Conservation (phyloP, 2,797 vertebrate genomes). For the Catamblyrhynchus diadema region DNA sequence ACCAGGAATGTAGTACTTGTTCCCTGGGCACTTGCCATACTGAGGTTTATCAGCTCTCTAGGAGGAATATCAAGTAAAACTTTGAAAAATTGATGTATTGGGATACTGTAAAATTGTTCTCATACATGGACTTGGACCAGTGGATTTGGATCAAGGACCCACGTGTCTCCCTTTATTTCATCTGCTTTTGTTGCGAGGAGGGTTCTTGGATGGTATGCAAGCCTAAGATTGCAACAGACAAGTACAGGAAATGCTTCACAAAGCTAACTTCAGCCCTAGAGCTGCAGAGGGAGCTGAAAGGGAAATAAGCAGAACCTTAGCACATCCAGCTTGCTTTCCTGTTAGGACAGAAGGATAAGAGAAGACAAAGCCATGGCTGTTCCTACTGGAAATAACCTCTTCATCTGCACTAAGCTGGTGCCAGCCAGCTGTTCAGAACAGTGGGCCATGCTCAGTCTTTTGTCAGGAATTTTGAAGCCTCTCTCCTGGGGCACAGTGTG, state of each 20-base stretch:
- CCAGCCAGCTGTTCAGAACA: background rate
- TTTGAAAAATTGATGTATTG: background rate
- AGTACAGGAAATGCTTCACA: background rate
- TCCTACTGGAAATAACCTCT: background rate
- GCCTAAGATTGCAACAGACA: background rate
- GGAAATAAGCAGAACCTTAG: background rate
- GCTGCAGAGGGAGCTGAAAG: background rate
- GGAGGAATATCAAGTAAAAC: background rate
- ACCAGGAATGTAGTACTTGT: background rate
- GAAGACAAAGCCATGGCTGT: background rate
- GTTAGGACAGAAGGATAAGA: background rate
- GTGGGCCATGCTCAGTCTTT: background rate
- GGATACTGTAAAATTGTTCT: background rate
- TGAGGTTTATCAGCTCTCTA: background rate
- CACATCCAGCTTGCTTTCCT: rapidly evolving
- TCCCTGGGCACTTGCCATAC: background rate
- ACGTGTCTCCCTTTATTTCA: background rate
- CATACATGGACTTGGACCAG: background rate
- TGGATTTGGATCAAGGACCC: rapidly evolving
- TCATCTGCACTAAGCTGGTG: background rate
- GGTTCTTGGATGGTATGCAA: background rate
- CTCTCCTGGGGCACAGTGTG: background rate
- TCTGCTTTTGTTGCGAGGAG: background rate
- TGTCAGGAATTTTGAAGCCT: background rate
- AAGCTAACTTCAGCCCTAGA: background rate